Evolutionary conservation across 2,797 vertebrate genomes (phyloP), one percentile per base, ranked within the genome.

Genomic region (Dendrocincla tyrannina): DNA sequence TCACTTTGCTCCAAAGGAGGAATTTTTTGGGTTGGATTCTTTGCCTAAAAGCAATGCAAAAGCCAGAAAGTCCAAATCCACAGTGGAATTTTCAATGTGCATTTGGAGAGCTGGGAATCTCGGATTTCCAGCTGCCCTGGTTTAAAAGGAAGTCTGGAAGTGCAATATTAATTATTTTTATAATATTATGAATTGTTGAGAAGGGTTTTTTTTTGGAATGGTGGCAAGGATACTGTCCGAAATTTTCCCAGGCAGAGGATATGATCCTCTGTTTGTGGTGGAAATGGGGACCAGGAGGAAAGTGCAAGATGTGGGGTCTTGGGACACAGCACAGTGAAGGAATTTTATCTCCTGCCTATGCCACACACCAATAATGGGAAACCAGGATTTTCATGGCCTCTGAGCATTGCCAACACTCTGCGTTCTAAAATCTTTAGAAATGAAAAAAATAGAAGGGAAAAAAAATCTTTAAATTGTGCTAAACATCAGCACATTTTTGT

Each of bases 301-400:
- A n/a, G 41, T 4, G 19, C 1, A 3, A 53, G 30, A 4, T 8
- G 8, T 27, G n/a, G 17, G 28, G 14, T 11, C 14, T 20, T 33
- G 16, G 42, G 46, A 33, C 10, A 25, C 44, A 12, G 41, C 17
- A n/a, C 17, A 32, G 69, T n/a, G 4, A 41, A 22, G 42, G 20
- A 46, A 20, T 5, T 44, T 41, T 4, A 30, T 68, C 70, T 62
- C 3, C 37, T 44, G 8, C n/a, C 4, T 22, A 0, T 20, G 6
- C n/a, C 12, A 3, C 25, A 28, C 15, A 22, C 5, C 19, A 22
- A 0, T 17, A 42, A 62, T 4, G 24, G 20, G 10, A 64, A 17
- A 2, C 8, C 4, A 12, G 19, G 39, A 18, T 18, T 81, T 91
- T 18, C 6, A 1, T 11, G 25, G 33, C 5, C n/a, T 49, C 11